Percentiles rank a stretch among this genome's conserved stretches.
Evolutionary conservation across 2,888 invertebrate genomes (phyloP).

Genomic region (Lasioglossum morio): DNA sequence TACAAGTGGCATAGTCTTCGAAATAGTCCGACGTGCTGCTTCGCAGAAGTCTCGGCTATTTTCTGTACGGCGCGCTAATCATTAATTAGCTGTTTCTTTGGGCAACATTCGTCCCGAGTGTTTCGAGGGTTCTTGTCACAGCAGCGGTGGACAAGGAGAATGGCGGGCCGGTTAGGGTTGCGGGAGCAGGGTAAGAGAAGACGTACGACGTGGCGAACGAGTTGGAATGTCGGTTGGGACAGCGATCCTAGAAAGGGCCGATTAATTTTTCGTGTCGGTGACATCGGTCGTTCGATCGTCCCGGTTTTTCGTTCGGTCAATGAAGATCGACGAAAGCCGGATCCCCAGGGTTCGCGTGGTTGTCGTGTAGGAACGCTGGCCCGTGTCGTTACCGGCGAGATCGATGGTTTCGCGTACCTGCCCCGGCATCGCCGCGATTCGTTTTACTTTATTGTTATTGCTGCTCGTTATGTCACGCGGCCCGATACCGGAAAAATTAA

Average conservation of each 20-base stretch:
- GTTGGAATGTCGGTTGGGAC: slow-evolving; percentile 63
- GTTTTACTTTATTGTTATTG: slow-evolving; percentile 48
- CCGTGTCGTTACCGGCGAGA: slow-evolving; percentile 42
- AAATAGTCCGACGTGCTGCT: slow-evolving; percentile 1
- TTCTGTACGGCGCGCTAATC: slow-evolving; percentile 66
- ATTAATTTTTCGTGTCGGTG: slow-evolving; percentile 63
- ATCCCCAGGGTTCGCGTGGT: slow-evolving; percentile 24
- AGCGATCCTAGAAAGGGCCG: slow-evolving; percentile 61
- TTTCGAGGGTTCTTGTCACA: slow-evolving; percentile 61
- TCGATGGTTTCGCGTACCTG: slow-evolving; percentile 48
- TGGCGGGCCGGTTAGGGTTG: not conserved
- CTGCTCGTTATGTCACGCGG: slow-evolving; percentile 23
- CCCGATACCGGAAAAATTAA: not conserved
- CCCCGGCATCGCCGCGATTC: slow-evolving; percentile 15
- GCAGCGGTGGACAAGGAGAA: slow-evolving; percentile 15
- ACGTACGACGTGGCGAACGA: slow-evolving; percentile 66
- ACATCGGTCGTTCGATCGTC: slow-evolving; percentile 57
- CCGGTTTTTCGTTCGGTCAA: slow-evolving; percentile 51
- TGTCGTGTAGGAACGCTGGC: slow-evolving; percentile 48
- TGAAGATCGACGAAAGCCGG: slow-evolving; percentile 58
- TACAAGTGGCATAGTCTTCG: not conserved
- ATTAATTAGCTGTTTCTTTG: slow-evolving; percentile 69
- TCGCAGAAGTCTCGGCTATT: slow-evolving; percentile 55
- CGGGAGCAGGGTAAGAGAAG: slow-evolving; percentile 17
- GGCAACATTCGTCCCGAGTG: slow-evolving; percentile 40